A percentile compares a stretch with the other conserved stretches of the same genome.
phyloP scores from a whole-genome alignment of 2,113 vertebrate genomes.

The Misgurnus mizolepis region DNA sequence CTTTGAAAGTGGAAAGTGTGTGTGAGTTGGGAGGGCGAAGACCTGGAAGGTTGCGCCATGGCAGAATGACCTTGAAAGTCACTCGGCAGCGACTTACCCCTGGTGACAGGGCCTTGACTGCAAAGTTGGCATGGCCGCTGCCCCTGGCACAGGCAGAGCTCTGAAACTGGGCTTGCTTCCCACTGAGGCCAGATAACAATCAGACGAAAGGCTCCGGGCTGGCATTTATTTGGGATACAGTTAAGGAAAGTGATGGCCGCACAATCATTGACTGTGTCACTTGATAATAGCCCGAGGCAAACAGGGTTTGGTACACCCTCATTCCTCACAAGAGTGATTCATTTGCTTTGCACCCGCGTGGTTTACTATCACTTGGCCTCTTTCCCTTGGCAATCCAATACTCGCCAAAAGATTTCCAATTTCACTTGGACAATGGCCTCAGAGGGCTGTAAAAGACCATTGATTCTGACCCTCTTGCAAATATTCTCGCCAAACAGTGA shows the following conservation, averaged over 20 bases:
- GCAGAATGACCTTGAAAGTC: slow-evolving; percentile 55
- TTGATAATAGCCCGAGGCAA: slow-evolving; percentile 55
- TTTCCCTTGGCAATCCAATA: slow-evolving; percentile 54
- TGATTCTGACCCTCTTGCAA: slow-evolving; percentile 61
- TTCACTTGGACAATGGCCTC: slow-evolving; percentile 57
- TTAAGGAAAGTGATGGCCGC: slow-evolving; percentile 54
- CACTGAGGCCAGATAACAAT: slow-evolving; percentile 53
- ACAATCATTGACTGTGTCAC: slow-evolving; percentile 55
- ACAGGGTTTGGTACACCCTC: slow-evolving; percentile 47
- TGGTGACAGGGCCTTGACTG: slow-evolving; percentile 50
- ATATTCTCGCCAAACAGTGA: slow-evolving; percentile 52
- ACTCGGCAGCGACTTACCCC: slow-evolving; percentile 48
- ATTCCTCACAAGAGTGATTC: slow-evolving; percentile 55
- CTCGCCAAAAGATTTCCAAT: slow-evolving; percentile 65
- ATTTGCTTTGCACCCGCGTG: slow-evolving; percentile 54
- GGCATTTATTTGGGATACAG: slow-evolving; percentile 57
- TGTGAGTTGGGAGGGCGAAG: background rate
- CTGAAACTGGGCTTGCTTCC: slow-evolving; percentile 51
- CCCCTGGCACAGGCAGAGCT: slow-evolving; percentile 54
- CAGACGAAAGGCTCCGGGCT: slow-evolving; percentile 43
- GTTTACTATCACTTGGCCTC: slow-evolving; percentile 47
- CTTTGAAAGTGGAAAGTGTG: slow-evolving; percentile 36
- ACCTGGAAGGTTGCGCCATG: slow-evolving; percentile 36
- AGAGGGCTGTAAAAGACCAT: slow-evolving; percentile 62
- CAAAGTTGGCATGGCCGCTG: slow-evolving; percentile 52